These are phyloP conservation scores for Toxotes jaculatrix DNA, from an alignment of 2,113 vertebrate species.

Conservation along the genomic window DNA sequence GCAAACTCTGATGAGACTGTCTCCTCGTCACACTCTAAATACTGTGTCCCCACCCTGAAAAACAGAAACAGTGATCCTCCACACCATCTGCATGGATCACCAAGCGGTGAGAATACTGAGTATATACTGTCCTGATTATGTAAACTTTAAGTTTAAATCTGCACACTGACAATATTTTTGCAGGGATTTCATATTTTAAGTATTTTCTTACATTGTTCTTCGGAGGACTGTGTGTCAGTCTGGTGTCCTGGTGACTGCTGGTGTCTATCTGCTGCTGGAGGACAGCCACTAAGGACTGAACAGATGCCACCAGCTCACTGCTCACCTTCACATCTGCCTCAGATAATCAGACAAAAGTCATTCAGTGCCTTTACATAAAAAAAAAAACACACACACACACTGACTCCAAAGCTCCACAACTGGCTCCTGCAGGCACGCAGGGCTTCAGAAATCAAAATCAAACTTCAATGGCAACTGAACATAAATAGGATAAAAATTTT, in stretches of 20 bases:
- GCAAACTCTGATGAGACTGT: too few relatives aligned
- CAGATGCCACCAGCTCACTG: slow-evolving; percentile 85
- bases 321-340: slow-evolving; percentile 64
- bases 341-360: slow-evolving; percentile 22
- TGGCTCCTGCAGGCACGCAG: too few relatives aligned
- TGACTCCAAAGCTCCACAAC: too few relatives aligned
- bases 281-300: slow-evolving; percentile 76
- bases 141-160: too few relatives aligned
- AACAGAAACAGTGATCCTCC: neutral
- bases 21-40: too few relatives aligned
- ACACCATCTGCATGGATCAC: neutral
- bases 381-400: too few relatives aligned
- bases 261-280: slow-evolving; percentile 75
- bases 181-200: neutral
- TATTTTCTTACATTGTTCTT: slow-evolving; percentile 26
- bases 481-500: neutral
- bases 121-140: neutral
- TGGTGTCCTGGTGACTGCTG: slow-evolving; percentile 36
- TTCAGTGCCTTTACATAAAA: neutral
- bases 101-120: neutral
- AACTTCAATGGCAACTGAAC: neutral
- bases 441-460: neutral
- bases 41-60: neutral
- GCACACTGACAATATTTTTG: neutral
- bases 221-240: neutral